Evolutionary conservation across 1,140 invertebrate genomes (phyloP).

Genomic region (Drosophila watanabei): DNA sequence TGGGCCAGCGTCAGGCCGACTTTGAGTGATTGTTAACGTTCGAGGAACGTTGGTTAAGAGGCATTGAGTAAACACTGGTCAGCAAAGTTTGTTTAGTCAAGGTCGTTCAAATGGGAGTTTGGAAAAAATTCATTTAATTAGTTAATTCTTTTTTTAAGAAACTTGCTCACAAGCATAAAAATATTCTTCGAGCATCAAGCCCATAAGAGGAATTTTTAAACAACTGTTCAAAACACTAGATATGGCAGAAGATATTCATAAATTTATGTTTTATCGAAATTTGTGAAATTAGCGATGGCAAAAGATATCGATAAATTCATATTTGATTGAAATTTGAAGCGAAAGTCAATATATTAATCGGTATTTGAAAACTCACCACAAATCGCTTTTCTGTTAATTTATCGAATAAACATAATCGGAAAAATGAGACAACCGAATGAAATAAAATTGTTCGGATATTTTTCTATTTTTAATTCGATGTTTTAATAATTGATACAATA

Average conservation of each 20-base stretch:
- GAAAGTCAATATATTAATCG: too few species aligned
- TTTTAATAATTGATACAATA: background rate
- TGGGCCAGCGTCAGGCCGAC: constrained; percentile 69
- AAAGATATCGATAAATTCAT: too few species aligned
- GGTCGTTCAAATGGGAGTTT: too few species aligned
- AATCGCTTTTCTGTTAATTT: background rate
- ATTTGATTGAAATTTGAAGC: too few species aligned
- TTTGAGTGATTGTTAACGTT: constrained; percentile 54
- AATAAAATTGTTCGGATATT: background rate
- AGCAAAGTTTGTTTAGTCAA: background rate
- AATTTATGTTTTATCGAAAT: too few species aligned
- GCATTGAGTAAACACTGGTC: constrained; percentile 32
- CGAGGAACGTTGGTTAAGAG: constrained; percentile 33
- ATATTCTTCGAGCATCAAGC: too few species aligned
- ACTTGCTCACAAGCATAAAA: too few species aligned
- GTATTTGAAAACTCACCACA: too few species aligned
- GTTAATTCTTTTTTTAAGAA: background rate
- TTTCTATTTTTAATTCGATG: background rate
- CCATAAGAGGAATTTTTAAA: background rate
- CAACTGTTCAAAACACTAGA: background rate
- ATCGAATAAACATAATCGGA: background rate
- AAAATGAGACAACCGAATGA: too few species aligned
- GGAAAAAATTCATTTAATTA: background rate
- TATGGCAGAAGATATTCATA: too few species aligned
- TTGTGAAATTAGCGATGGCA: too few species aligned